Percentiles rank a stretch among this genome's conserved stretches.
Evolutionary conservation across 2,797 vertebrate species (phyloP).

Genomic region (Peromyscus eremicus): DNA sequence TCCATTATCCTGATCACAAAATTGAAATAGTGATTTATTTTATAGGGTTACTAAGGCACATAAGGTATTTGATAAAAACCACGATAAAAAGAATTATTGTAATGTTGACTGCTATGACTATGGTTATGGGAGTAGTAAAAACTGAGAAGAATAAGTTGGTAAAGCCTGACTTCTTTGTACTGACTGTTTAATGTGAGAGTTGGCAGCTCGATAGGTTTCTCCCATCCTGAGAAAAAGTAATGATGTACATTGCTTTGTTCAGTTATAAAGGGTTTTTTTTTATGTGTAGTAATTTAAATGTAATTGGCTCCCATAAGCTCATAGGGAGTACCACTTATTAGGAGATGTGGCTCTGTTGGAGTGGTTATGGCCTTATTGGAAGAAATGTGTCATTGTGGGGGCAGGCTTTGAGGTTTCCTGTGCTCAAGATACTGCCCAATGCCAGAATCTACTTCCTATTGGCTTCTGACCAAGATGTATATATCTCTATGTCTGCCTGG

Average conservation of each 20-base stretch:
- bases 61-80: constrained; percentile 5
- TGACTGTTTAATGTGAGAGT: background rate
- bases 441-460: background rate
- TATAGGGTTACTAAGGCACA: background rate
- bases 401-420: background rate
- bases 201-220: background rate
- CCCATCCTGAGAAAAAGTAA: background rate
- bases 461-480: background rate
- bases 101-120: background rate
- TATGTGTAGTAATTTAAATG: background rate
- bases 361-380: background rate
- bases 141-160: background rate
- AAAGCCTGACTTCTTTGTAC: background rate
- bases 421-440: background rate
- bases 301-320: background rate
- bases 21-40: background rate
- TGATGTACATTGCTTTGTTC: constrained; percentile 1
- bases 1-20: constrained; percentile 16
- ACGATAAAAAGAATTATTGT: background rate
- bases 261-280: background rate
- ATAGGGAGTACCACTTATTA: background rate
- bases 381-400: background rate
- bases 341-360: background rate
- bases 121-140: background rate
- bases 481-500: background rate